phyloP scores from a whole-genome alignment of 2,113 vertebrate species.

The Nicator chloris region DNA sequence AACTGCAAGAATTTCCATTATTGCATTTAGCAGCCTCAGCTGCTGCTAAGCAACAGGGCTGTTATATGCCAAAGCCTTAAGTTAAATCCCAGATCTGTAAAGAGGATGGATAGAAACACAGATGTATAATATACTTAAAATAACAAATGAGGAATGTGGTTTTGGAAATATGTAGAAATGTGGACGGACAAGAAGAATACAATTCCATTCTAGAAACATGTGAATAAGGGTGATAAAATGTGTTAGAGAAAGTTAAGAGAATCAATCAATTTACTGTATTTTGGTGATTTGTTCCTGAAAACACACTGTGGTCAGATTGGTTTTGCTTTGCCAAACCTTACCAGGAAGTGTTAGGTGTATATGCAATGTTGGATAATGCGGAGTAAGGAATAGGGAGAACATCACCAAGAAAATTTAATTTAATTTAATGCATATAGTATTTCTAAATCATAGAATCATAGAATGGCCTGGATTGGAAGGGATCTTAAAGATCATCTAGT shows the following conservation, averaged over 20 bases:
- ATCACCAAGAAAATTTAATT: not conserved
- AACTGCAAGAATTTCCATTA: slow-evolving; percentile 43
- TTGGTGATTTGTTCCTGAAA: not conserved
- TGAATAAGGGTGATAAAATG: not conserved
- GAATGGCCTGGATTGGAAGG: not conserved
- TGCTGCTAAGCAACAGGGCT: slow-evolving; percentile 67
- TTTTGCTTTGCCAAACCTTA: not conserved
- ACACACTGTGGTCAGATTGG: not conserved
- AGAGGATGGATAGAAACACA: not conserved
- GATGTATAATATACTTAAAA: not conserved
- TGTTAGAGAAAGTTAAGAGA: not conserved
- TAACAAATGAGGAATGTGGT: not conserved
- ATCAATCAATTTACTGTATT: not conserved
- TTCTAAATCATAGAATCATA: not conserved
- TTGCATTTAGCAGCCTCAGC: slow-evolving; percentile 42
- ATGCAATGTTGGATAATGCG: not conserved
- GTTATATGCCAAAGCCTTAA: slow-evolving; percentile 27
- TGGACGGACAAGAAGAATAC: not conserved
- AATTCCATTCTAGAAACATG: not conserved
- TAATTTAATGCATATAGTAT: not conserved
- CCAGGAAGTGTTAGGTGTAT: not conserved
- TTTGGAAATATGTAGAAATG: not conserved
- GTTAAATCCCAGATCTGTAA: slow-evolving; percentile 20
- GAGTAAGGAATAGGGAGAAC: not conserved
- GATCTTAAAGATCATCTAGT: not conserved